Conservation (phyloP, 2,113 vertebrate species). For the Calyptommatus sinebrachiatus region DNA sequence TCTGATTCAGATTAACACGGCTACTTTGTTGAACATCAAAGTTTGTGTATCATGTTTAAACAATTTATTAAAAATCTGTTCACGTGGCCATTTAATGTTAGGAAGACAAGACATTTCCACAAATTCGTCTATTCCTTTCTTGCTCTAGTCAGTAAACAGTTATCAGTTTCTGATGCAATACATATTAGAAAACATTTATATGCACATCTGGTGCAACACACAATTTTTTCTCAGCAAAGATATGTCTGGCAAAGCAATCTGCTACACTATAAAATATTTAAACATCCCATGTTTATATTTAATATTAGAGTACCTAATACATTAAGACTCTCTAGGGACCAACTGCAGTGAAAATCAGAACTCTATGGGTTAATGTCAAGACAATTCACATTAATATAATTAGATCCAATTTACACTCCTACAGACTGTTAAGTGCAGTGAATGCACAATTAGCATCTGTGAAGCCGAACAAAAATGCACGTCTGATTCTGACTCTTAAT, state of each 20-base stretch:
- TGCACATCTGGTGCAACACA: neutral
- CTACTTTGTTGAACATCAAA: too few species aligned
- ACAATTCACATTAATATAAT: constrained; percentile 17
- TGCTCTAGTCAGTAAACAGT: neutral
- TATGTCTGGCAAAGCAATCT: neutral
- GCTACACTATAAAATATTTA: neutral
- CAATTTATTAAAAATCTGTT: too few species aligned
- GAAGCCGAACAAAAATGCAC: neutral
- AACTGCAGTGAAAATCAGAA: neutral
- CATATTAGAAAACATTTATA: neutral
- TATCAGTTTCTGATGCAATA: neutral
- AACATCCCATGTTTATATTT: neutral
- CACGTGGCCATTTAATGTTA: too few species aligned
- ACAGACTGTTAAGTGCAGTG: neutral
- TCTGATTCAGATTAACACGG: too few species aligned
- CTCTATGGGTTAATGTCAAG: constrained; percentile 23
- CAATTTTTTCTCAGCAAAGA: neutral
- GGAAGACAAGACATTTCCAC: too few species aligned
- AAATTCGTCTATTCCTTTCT: too few species aligned
- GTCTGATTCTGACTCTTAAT: constrained; percentile 8
- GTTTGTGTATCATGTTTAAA: too few species aligned
- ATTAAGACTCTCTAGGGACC: neutral
- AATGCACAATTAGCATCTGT: neutral
- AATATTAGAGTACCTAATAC: neutral
- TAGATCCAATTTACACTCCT: constrained; percentile 7